Percentiles rank a stretch among this genome's conserved stretches.
Conservation (phyloP, 2,113 vertebrate genomes). For the Emydura subglobosa region DNA sequence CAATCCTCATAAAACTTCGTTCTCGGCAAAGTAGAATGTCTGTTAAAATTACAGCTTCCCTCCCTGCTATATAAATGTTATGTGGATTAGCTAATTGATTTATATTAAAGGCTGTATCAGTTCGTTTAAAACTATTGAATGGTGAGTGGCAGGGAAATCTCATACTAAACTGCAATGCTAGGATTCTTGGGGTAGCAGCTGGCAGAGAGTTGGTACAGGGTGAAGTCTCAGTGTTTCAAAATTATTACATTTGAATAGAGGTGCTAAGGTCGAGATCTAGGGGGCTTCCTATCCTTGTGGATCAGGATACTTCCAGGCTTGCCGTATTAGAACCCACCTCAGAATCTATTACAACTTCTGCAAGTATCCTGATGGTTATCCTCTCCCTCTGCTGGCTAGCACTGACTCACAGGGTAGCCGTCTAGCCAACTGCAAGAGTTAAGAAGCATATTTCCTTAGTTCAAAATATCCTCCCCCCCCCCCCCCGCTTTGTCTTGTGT, state of each 20-base stretch:
- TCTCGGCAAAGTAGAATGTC: background rate
- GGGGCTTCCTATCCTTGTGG: accelerated
- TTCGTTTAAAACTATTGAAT: background rate
- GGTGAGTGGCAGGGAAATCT: background rate
- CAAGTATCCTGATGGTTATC: background rate
- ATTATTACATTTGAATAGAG: background rate
- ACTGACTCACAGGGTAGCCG: accelerated
- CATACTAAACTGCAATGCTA: accelerated
- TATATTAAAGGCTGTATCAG: too few relatives aligned
- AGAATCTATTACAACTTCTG: accelerated
- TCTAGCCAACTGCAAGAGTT: background rate
- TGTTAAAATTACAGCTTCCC: too few relatives aligned
- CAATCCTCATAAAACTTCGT: background rate
- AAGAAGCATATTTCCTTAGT: background rate
- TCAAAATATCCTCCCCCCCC: background rate
- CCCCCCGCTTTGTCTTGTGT: background rate
- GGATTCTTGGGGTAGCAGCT: accelerated
- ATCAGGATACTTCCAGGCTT: background rate
- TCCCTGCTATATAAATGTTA: too few relatives aligned
- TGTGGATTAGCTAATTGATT: background rate
- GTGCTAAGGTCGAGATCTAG: background rate
- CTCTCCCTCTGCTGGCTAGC: background rate
- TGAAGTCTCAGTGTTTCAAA: background rate
- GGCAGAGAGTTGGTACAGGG: background rate
- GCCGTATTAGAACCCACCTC: background rate